phyloP scores from a whole-genome alignment of 2,113 vertebrate species.

The Patagioenas fasciata region DNA sequence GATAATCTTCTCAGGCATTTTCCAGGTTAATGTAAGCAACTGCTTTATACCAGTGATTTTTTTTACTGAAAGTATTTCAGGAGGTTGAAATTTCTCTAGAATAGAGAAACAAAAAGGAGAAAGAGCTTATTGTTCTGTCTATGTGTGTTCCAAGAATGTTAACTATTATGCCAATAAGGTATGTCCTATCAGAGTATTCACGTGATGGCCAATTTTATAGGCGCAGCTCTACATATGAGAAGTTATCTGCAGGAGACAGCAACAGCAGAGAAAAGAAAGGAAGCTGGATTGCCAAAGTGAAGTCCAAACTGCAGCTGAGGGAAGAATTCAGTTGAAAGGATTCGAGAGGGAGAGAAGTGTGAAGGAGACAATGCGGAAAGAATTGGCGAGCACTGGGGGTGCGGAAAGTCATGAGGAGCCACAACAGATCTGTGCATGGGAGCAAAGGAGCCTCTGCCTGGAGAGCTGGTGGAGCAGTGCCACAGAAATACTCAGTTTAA shows the following conservation, averaged over 20 bases:
- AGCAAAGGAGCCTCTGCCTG: background rate
- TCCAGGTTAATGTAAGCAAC: constrained; percentile 70
- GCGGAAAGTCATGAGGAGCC: background rate
- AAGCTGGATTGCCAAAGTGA: background rate
- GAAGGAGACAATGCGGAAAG: background rate
- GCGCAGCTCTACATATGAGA: background rate
- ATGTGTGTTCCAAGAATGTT: background rate
- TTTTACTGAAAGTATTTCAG: constrained; percentile 59
- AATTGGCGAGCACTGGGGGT: background rate
- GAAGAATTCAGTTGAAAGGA: background rate
- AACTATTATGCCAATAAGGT: background rate
- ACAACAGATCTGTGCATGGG: background rate
- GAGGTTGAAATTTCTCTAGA: constrained; percentile 73
- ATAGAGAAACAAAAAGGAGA: constrained; percentile 18
- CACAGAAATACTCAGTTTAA: background rate
- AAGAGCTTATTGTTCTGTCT: background rate
- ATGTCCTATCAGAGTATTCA: background rate
- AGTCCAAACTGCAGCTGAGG: background rate
- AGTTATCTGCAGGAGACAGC: background rate
- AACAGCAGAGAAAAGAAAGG: background rate
- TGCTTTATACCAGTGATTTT: constrained; percentile 26
- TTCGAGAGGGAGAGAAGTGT: background rate
- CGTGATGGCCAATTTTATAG: background rate
- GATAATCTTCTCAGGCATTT: background rate
- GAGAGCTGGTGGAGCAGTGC: accelerated